These are phyloP conservation scores for Erythrocercus mccallii DNA, from an alignment of 2,113 vertebrate species.

Conservation along the genomic window DNA sequence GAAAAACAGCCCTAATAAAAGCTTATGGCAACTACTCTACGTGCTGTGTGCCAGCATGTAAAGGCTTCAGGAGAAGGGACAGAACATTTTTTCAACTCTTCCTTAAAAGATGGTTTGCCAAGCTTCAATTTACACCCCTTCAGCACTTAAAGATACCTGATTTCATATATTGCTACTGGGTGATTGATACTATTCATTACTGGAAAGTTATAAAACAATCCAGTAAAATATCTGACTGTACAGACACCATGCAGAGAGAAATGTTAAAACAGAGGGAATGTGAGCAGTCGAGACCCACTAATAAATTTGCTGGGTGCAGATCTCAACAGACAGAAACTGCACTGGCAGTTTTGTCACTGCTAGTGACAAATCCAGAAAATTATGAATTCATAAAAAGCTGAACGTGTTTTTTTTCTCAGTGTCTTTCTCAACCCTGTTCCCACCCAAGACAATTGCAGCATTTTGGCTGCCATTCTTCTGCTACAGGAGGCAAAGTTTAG, in stretches of 20 bases:
- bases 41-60: not conserved
- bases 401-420: not conserved
- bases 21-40: not conserved
- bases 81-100: not conserved
- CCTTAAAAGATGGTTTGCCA: not conserved
- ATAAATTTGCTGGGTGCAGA: not conserved
- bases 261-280: not conserved
- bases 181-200: not conserved
- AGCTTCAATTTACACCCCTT: not conserved
- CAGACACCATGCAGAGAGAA: not conserved
- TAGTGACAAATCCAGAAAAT: not conserved
- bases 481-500: not conserved
- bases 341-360: not conserved
- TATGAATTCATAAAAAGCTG: not conserved
- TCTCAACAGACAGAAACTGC: not conserved
- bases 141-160: not conserved
- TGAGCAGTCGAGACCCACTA: not conserved
- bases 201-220: not conserved
- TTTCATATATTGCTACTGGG: not conserved
- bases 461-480: conserved; percentile 12
- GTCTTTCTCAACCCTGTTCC: not conserved
- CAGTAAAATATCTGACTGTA: not conserved
- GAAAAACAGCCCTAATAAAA: not conserved
- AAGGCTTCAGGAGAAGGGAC: not conserved
- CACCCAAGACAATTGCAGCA: not conserved